These are phyloP conservation scores for Ctenopoma kingsleyae DNA, from an alignment of 2,797 vertebrate genomes.

Conservation along the genomic window DNA sequence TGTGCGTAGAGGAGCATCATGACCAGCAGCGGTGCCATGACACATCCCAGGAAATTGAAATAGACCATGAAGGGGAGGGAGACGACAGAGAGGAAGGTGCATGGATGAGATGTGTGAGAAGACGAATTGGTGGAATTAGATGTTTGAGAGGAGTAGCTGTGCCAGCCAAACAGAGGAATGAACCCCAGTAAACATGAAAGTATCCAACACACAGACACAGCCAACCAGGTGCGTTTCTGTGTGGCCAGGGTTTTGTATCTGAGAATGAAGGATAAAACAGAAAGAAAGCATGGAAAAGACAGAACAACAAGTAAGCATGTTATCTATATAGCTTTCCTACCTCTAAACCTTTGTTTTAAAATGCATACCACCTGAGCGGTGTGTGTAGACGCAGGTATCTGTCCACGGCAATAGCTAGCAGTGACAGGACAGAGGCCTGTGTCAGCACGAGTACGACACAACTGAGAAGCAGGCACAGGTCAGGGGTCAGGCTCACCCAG, in stretches of 20 bases:
- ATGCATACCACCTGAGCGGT: constrained; percentile 70
- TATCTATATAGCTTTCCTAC: background rate
- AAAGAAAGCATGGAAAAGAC: background rate
- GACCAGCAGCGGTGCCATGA: constrained; percentile 85
- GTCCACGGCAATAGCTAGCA: constrained; percentile 90
- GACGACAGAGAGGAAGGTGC: constrained; percentile 80
- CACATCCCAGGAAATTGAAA: constrained; percentile 86
- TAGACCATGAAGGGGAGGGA: constrained; percentile 89
- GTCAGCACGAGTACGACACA: constrained; percentile 88
- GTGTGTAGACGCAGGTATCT: constrained; percentile 87
- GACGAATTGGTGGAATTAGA: constrained; percentile 26
- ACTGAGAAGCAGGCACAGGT: constrained; percentile 86
- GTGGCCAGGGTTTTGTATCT: constrained; percentile 87
- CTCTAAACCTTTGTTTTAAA: background rate
- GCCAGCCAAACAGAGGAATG: constrained; percentile 88
- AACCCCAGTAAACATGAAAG: constrained; percentile 85
- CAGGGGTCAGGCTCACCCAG: constrained; percentile 67
- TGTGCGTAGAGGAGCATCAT: constrained; percentile 85
- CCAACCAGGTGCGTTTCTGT: constrained; percentile 80
- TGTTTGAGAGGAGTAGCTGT: constrained; percentile 36
- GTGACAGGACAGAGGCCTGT: constrained; percentile 88
- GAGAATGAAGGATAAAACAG: constrained; percentile 15
- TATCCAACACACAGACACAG: constrained; percentile 85
- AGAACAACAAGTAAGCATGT: background rate
- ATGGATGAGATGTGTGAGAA: constrained; percentile 43